Evolutionary conservation across 2,888 invertebrate species (phyloP).

Genomic region (Margaritifera margaritifera): DNA sequence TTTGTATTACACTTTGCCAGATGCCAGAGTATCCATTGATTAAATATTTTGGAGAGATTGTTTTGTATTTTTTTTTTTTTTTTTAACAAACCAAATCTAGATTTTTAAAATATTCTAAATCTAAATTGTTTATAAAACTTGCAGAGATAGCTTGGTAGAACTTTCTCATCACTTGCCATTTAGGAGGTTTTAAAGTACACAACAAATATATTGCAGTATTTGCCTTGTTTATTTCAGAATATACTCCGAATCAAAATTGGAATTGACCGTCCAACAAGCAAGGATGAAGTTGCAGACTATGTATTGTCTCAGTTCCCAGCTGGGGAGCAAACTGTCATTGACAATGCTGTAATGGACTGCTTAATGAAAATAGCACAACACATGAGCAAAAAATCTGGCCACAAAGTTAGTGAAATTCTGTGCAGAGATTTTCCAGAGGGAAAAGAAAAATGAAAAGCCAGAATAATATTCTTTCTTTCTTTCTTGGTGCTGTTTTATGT

Average conservation of each 20-base stretch:
- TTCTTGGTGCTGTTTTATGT: too few relatives aligned
- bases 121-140: background rate
- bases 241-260: conserved; percentile 53
- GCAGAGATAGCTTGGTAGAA: background rate
- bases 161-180: background rate
- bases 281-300: conserved; percentile 41
- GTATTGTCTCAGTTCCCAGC: conserved; percentile 44
- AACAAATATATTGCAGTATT: conserved; percentile 1
- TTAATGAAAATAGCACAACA: conserved; percentile 25
- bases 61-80: too few relatives aligned
- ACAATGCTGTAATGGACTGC: conserved; percentile 25
- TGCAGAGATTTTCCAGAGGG: too few relatives aligned
- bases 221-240: conserved; percentile 22
- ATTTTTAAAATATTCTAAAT: too few relatives aligned
- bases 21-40: too few relatives aligned
- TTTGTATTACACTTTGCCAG: too few relatives aligned
- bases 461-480: too few relatives aligned
- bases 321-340: conserved; percentile 29
- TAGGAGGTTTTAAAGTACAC: background rate
- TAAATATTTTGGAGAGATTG: too few relatives aligned
- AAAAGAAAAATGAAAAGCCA: too few relatives aligned
- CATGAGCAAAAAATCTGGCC: background rate
- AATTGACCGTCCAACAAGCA: conserved; percentile 51
- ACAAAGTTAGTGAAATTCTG: too few relatives aligned
- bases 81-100: too few relatives aligned